Evolutionary conservation across 2,888 invertebrate species (phyloP).

Genomic region (Hetaerina titia): DNA sequence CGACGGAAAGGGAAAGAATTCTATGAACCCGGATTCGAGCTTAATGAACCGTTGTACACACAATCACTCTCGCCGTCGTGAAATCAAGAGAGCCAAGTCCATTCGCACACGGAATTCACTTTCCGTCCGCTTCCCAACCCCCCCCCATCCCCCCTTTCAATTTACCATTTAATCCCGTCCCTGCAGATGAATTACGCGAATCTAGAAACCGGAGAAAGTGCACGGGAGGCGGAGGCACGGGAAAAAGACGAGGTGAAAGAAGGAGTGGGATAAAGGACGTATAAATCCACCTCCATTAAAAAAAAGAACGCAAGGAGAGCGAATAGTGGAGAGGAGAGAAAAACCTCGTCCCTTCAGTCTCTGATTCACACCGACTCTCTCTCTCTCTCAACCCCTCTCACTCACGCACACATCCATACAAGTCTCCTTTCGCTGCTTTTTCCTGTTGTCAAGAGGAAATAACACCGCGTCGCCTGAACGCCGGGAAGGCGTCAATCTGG

Average conservation of each 20-base stretch:
- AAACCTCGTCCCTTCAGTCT: background rate
- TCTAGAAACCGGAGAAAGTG: constrained; percentile 3
- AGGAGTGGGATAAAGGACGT: background rate
- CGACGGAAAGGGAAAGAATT: too few species aligned
- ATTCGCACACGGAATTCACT: too few species aligned
- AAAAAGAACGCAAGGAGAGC: too few species aligned
- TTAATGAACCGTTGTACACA: too few species aligned
- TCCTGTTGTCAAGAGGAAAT: constrained; percentile 49
- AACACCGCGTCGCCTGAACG: constrained; percentile 47
- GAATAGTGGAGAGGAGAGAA: background rate
- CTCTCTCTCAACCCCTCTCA: background rate
- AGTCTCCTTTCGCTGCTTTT: background rate
- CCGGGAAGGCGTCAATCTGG: constrained; percentile 45
- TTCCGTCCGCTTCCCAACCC: too few species aligned
- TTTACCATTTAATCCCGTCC: too few species aligned
- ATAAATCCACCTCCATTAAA: background rate
- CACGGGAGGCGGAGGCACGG: background rate
- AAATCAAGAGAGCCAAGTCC: too few species aligned
- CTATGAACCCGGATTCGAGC: too few species aligned
- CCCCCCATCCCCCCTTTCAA: too few species aligned
- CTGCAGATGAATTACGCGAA: too few species aligned
- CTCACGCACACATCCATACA: background rate
- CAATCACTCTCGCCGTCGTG: too few species aligned
- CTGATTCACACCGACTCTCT: background rate
- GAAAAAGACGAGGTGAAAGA: background rate